Percentiles rank a stretch among this genome's conserved stretches.
phyloP scores from a whole-genome alignment of 2,888 invertebrate genomes.

The Stenurella melanura region DNA sequence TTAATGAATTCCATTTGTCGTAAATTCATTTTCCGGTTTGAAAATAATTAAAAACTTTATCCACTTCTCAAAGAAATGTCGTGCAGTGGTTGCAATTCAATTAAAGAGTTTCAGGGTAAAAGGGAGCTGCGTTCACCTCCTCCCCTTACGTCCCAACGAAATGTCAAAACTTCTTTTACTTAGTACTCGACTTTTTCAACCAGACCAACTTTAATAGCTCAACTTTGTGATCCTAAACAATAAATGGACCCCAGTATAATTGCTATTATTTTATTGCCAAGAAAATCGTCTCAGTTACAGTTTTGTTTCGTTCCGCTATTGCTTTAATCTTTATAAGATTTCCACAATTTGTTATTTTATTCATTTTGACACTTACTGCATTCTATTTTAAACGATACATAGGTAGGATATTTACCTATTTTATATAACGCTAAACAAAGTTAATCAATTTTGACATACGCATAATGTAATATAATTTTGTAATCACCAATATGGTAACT shows the following conservation, averaged over 20 bases:
- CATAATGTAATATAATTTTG: too few relatives aligned
- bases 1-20: slow-evolving; percentile 65
- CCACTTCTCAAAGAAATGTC: slow-evolving; percentile 71
- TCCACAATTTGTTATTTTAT: slow-evolving; percentile 8
- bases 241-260: slow-evolving; percentile 56
- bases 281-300: slow-evolving; percentile 31
- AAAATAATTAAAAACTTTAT: slow-evolving; percentile 73
- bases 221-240: slow-evolving; percentile 57
- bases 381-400: background rate
- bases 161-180: slow-evolving; percentile 68
- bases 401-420: too few relatives aligned
- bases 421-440: too few relatives aligned
- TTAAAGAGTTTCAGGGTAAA: slow-evolving; percentile 68
- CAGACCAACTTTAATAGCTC: slow-evolving; percentile 57
- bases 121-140: slow-evolving; percentile 42
- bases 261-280: slow-evolving; percentile 56
- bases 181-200: slow-evolving; percentile 63
- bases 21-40: slow-evolving; percentile 70
- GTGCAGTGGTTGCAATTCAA: slow-evolving; percentile 72
- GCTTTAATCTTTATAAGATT: slow-evolving; percentile 14
- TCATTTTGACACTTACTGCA: background rate
- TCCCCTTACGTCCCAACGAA: slow-evolving; percentile 51
- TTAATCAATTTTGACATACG: too few relatives aligned
- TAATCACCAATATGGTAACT: too few relatives aligned
- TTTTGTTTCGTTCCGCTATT: slow-evolving; percentile 35